Evolutionary conservation across 1,140 invertebrate species (phyloP).

Genomic region (Calycopis cecrops): DNA sequence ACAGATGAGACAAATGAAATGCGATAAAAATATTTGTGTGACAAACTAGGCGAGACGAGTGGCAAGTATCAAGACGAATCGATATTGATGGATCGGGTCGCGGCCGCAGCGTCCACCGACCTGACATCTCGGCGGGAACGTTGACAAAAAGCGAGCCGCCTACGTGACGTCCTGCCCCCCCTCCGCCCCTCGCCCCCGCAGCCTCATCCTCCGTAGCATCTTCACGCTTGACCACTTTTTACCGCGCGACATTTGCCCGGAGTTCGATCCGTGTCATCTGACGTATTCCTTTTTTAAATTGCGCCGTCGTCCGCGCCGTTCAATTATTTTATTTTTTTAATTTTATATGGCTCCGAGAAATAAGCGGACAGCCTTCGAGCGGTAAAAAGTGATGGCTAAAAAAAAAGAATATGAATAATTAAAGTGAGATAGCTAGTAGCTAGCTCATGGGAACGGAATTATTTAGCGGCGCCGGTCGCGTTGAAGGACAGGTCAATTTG

Average conservation of each 20-base stretch:
- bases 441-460: slow-evolving; percentile 71
- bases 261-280: slow-evolving; percentile 73
- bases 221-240: slow-evolving; percentile 67
- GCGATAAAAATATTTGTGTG: slow-evolving; percentile 19
- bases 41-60: slow-evolving; percentile 35
- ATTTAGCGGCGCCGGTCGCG: slow-evolving; percentile 50
- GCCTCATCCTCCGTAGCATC: slow-evolving; percentile 25
- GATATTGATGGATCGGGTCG: slow-evolving; percentile 42
- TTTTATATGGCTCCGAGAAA: slow-evolving; percentile 64
- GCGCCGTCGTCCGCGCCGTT: slow-evolving; percentile 39
- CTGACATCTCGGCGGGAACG: slow-evolving; percentile 72
- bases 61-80: slow-evolving; percentile 60
- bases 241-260: slow-evolving; percentile 72
- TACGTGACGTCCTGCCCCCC: slow-evolving; percentile 68
- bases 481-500: slow-evolving; percentile 72
- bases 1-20: slow-evolving; percentile 3
- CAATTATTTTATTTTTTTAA: slow-evolving; percentile 71
- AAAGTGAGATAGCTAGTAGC: slow-evolving; percentile 71
- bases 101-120: slow-evolving; percentile 63
- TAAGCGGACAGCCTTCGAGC: slow-evolving; percentile 49
- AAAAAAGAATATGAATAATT: slow-evolving; percentile 75
- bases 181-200: slow-evolving; percentile 22
- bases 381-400: slow-evolving; percentile 65
- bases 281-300: slow-evolving; percentile 72
- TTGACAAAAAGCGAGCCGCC: slow-evolving; percentile 72